Evolutionary conservation across 1,140 invertebrate genomes (phyloP).

Genomic region (Lamellibrachia luymesi): DNA sequence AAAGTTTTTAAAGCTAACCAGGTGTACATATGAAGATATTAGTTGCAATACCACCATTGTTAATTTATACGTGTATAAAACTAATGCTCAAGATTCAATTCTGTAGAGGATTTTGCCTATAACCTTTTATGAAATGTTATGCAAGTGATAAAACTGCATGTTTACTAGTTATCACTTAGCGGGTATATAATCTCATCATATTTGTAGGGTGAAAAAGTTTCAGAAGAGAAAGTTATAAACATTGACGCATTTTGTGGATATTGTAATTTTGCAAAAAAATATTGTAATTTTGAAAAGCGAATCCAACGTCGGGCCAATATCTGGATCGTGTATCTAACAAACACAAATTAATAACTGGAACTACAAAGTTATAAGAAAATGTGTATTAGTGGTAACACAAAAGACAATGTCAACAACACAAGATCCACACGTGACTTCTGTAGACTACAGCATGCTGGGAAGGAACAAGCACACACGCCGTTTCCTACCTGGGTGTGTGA

Average conservation of each 20-base stretch:
- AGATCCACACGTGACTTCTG: neutral
- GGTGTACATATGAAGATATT: neutral
- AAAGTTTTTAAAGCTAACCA: neutral
- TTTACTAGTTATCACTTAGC: neutral
- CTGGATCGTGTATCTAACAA: neutral
- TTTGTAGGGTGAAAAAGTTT: neutral
- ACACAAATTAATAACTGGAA: neutral
- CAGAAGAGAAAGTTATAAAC: neutral
- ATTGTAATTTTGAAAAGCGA: neutral
- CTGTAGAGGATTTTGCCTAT: neutral
- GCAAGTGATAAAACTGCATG: neutral
- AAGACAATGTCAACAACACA: neutral
- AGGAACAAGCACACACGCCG: neutral
- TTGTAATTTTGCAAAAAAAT: neutral
- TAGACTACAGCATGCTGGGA: neutral
- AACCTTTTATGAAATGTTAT: neutral
- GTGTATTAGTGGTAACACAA: neutral
- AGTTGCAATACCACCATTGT: neutral
- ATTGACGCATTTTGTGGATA: neutral
- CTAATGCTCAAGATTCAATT: neutral
- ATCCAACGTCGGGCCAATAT: neutral
- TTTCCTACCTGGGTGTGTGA: neutral
- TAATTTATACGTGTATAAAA: neutral
- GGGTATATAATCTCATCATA: neutral
- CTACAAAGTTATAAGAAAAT: neutral